Percentiles rank a stretch among this genome's conserved stretches.
These are phyloP conservation scores for Thereva nobilitata DNA, from an alignment of 2,888 invertebrate genomes.

Conservation along the genomic window DNA sequence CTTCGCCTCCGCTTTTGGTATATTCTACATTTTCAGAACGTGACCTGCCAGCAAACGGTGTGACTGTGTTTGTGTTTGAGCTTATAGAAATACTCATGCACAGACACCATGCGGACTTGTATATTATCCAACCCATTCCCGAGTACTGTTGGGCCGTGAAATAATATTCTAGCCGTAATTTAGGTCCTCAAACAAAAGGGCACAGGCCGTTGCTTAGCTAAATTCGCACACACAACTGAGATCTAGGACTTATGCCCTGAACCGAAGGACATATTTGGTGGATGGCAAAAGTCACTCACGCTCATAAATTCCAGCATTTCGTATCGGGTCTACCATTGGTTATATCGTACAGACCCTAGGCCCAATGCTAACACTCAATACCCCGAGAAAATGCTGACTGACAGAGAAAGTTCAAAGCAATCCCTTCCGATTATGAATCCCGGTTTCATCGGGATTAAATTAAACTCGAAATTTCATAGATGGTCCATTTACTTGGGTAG, in stretches of 20 bases:
- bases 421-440: slow-evolving; percentile 2
- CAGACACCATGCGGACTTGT: too few relatives aligned
- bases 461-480: not conserved
- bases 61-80: slow-evolving; percentile 7
- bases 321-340: slow-evolving; percentile 23
- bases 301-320: slow-evolving; percentile 23
- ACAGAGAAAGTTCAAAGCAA: slow-evolving; percentile 15
- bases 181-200: too few relatives aligned
- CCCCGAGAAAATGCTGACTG: slow-evolving; percentile 23
- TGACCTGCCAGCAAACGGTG: not conserved
- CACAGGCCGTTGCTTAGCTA: too few relatives aligned
- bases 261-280: not conserved
- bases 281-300: slow-evolving; percentile 5
- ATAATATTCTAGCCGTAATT: too few relatives aligned
- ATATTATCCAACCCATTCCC: too few relatives aligned
- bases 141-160: too few relatives aligned
- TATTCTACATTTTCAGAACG: not conserved
- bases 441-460: not conserved
- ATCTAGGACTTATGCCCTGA: not conserved
- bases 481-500: too few relatives aligned
- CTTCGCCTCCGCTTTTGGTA: slow-evolving; percentile 12
- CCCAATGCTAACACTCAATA: not conserved
- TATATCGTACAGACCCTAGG: slow-evolving; percentile 14
- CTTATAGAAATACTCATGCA: too few relatives aligned
- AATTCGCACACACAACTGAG: not conserved